Conservation (phyloP, 2,888 invertebrate species). For the Chaetoderma sp. region DNA sequence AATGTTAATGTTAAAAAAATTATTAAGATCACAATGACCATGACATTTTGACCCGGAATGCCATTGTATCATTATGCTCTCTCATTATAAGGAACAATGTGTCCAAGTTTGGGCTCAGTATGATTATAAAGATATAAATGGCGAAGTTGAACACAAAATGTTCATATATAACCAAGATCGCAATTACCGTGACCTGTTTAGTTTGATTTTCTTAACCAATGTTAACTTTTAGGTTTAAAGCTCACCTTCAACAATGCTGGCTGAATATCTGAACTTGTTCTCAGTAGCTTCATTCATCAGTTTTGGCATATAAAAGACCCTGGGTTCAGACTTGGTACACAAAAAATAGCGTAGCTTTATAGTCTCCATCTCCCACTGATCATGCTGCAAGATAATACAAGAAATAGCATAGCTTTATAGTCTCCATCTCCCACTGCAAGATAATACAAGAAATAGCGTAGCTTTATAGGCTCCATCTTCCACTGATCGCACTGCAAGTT, state of each 20-base stretch:
- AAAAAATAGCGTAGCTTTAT: slow-evolving; percentile 85
- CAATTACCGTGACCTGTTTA: no score
- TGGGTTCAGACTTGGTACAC: slow-evolving; percentile 86
- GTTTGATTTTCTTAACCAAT: no score
- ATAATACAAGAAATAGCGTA: slow-evolving; percentile 65
- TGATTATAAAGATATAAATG: no score
- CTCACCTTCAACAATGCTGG: slow-evolving; percentile 55
- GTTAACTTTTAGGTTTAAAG: no score
- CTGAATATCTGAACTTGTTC: slow-evolving; percentile 49
- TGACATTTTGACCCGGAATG: no score
- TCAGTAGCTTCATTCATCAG: slow-evolving; percentile 43
- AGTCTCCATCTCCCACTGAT: slow-evolving; percentile 87
- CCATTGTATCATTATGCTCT: no score
- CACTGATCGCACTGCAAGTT: slow-evolving; percentile 86
- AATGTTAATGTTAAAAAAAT: no score
- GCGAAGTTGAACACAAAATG: no score
- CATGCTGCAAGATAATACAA: slow-evolving; percentile 71
- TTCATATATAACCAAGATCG: no score
- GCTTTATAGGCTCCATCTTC: slow-evolving; percentile 72
- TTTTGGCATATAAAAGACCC: slow-evolving; percentile 86
- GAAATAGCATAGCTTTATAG: slow-evolving; percentile 69
- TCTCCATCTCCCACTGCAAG: slow-evolving; percentile 86
- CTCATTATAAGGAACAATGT: no score
- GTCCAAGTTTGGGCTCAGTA: no score
- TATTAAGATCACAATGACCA: no score